A percentile compares a stretch with the other conserved stretches of the same genome.
These are phyloP conservation scores for Cephus cinctus DNA, from an alignment of 1,140 invertebrate species.

Conservation along the genomic window DNA sequence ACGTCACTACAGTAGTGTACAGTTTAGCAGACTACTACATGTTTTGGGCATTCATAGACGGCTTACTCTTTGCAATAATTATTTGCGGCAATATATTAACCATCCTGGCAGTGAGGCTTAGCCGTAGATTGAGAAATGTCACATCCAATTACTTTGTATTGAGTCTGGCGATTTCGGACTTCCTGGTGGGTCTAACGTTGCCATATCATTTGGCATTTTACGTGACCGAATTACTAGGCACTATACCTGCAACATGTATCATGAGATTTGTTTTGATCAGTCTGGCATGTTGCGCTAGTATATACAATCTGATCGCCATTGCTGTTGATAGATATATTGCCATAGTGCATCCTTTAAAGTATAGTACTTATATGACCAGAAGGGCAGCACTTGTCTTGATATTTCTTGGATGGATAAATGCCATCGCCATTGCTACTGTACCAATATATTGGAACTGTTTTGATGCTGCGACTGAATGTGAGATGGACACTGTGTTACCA, in stretches of 20 bases:
- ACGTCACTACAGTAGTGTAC: neutral
- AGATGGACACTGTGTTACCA: conserved; percentile 56
- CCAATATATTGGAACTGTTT: conserved; percentile 75
- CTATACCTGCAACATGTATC: conserved; percentile 62
- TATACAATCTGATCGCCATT: conserved; percentile 80
- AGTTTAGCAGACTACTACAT: conserved; percentile 11
- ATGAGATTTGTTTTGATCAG: conserved; percentile 70
- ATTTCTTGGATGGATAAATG: conserved; percentile 62
- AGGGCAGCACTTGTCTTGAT: conserved; percentile 62
- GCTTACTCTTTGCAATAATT: conserved; percentile 64
- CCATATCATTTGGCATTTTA: conserved; percentile 76
- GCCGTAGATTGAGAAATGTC: conserved; percentile 63
- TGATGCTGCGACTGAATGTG: conserved; percentile 57
- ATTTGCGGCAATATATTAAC: conserved; percentile 71
- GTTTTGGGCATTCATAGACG: conserved; percentile 29
- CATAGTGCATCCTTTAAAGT: conserved; percentile 78
- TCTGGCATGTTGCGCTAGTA: conserved; percentile 71
- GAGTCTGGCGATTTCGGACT: conserved; percentile 71
- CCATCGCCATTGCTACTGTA: conserved; percentile 63
- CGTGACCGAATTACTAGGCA: conserved; percentile 58
- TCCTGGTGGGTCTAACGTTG: conserved; percentile 69
- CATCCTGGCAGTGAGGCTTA: conserved; percentile 67
- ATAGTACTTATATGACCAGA: conserved; percentile 65
- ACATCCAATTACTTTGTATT: conserved; percentile 73
- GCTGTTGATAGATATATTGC: conserved; percentile 81